A percentile compares a stretch with the other conserved stretches of the same genome.
These are phyloP conservation scores for Trichechus manatus DNA, from an alignment of 2,113 vertebrate genomes.

Conservation along the genomic window DNA sequence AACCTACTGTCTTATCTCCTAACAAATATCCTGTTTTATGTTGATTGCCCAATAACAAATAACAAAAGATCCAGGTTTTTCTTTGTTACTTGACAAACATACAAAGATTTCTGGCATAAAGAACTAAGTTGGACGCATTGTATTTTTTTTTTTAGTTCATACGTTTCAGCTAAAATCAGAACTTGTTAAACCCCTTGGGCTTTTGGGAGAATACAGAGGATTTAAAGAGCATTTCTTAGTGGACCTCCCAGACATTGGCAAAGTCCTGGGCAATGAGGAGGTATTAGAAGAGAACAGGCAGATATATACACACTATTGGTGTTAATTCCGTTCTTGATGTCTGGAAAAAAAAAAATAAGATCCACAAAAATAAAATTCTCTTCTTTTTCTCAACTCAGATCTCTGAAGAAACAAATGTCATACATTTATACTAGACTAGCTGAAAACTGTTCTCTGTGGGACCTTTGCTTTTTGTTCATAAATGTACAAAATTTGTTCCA, in stretches of 20 bases:
- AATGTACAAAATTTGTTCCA: not conserved
- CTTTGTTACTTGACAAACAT: slow-evolving; percentile 56
- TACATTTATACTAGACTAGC: not conserved
- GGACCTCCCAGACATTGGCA: slow-evolving; percentile 68
- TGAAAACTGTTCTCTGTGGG: not conserved
- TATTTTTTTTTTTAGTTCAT: not conserved
- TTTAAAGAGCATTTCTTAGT: slow-evolving; percentile 69
- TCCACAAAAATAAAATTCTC: slow-evolving; percentile 54
- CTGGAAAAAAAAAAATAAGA: slow-evolving; percentile 33
- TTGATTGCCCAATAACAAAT: not conserved
- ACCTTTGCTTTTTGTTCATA: not conserved
- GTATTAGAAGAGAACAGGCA: slow-evolving; percentile 69
- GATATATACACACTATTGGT: not conserved
- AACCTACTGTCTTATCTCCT: not conserved
- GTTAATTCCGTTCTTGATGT: slow-evolving; percentile 46
- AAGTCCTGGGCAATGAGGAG: slow-evolving; percentile 51
- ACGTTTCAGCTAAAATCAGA: slow-evolving; percentile 72
- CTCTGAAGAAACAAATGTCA: not conserved
- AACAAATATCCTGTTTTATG: slow-evolving; percentile 38
- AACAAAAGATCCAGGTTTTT: slow-evolving; percentile 23
- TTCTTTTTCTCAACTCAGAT: slow-evolving; percentile 24
- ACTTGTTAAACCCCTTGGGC: slow-evolving; percentile 66
- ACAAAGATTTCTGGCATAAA: slow-evolving; percentile 47
- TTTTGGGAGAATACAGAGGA: slow-evolving; percentile 74
- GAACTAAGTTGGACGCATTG: not conserved